Conservation (phyloP, 1,140 invertebrate genomes). For the Ladona fulva region DNA sequence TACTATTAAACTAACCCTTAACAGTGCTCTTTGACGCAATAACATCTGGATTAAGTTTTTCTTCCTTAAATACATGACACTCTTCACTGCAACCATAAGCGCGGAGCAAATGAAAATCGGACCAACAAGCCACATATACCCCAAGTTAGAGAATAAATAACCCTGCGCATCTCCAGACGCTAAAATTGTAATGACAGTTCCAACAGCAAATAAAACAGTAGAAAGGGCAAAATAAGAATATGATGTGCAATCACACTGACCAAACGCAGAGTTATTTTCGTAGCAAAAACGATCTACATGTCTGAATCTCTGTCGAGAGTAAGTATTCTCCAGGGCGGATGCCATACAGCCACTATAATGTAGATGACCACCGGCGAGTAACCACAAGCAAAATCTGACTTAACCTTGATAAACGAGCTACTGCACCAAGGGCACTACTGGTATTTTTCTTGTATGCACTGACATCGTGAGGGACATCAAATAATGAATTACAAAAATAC, state of each 20-base stretch:
- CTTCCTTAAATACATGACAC: slow-evolving; percentile 52
- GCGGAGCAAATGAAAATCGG: slow-evolving; percentile 58
- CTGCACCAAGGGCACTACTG: slow-evolving; percentile 12
- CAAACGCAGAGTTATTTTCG: slow-evolving; percentile 45
- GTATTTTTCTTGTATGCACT: neutral
- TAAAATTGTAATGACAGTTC: slow-evolving; percentile 52
- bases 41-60: slow-evolving; percentile 58
- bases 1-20: slow-evolving; percentile 40
- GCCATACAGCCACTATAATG: slow-evolving; percentile 37
- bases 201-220: slow-evolving; percentile 51
- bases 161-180: slow-evolving; percentile 50
- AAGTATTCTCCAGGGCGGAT: slow-evolving; percentile 49
- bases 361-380: neutral
- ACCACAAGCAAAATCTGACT: neutral
- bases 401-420: neutral
- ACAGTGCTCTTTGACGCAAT: slow-evolving; percentile 48
- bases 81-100: slow-evolving; percentile 57
- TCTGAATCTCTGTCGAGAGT: slow-evolving; percentile 45
- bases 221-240: slow-evolving; percentile 55
- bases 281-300: slow-evolving; percentile 48
- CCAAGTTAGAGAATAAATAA: slow-evolving; percentile 47
- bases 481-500: too few relatives aligned
- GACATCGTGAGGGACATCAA: neutral
- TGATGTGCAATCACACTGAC: slow-evolving; percentile 53
- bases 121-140: slow-evolving; percentile 59